A percentile compares a stretch with the other conserved stretches of the same genome.
phyloP scores from a whole-genome alignment of 2,113 vertebrate genomes.

The Sterrhoptilus dennistouni region DNA sequence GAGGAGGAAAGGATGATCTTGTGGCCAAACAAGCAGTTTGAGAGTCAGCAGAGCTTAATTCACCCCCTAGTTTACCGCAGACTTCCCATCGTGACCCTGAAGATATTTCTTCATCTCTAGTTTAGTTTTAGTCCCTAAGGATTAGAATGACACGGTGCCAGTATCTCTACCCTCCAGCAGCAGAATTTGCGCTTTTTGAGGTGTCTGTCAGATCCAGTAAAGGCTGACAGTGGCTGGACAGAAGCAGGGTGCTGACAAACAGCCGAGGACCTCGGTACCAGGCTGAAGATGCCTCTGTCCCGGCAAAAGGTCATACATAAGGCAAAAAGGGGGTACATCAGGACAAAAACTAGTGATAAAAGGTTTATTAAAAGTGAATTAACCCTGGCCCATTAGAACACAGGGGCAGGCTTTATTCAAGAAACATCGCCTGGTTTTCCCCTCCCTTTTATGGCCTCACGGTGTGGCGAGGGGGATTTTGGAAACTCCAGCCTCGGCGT shows the following conservation, averaged over 20 bases:
- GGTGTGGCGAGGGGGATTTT: accelerated
- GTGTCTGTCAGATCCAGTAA: neutral
- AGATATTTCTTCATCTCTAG: neutral
- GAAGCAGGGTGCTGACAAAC: neutral
- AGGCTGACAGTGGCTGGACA: accelerated
- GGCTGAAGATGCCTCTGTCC: neutral
- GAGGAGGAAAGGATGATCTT: neutral
- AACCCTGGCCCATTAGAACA: neutral
- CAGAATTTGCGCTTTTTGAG: neutral
- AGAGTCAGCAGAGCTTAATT: neutral
- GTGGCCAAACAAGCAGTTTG: neutral
- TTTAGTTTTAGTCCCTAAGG: neutral
- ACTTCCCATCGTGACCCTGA: neutral
- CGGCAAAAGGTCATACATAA: accelerated
- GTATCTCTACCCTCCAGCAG: neutral
- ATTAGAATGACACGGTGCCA: no score
- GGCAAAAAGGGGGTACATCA: neutral
- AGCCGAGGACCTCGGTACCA: accelerated
- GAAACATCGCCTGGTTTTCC: neutral
- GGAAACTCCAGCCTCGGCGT: accelerated
- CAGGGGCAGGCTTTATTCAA: neutral
- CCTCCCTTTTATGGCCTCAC: neutral
- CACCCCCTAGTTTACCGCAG: neutral
- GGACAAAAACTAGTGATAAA: neutral
- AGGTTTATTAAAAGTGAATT: neutral